phyloP scores from a whole-genome alignment of 1,140 invertebrate species.

The Tetragnatha versicolor region DNA sequence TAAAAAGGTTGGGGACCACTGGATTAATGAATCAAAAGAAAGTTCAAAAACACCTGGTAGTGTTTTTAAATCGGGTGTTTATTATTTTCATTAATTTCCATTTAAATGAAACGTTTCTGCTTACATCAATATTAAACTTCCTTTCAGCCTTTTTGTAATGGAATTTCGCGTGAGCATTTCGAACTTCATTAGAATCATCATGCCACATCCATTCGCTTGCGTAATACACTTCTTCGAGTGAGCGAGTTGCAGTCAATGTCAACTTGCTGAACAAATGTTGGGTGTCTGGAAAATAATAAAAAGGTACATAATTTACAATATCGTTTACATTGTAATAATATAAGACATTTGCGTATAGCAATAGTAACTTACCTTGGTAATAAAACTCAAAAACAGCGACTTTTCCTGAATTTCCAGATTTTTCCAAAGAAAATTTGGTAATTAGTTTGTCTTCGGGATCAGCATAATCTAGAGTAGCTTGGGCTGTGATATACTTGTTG shows the following conservation, averaged over 20 bases:
- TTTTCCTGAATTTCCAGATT: neutral
- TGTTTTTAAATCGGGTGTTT: no score
- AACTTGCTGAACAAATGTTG: slow-evolving; percentile 22
- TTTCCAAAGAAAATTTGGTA: slow-evolving; percentile 20
- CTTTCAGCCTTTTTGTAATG: neutral
- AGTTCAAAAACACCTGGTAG: no score
- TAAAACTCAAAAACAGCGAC: slow-evolving; percentile 9
- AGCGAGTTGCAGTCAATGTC: slow-evolving; percentile 4
- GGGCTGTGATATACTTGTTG: slow-evolving; percentile 16
- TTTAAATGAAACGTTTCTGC: no score
- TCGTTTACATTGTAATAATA: no score
- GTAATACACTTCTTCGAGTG: slow-evolving; percentile 9
- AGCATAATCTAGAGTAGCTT: slow-evolving; percentile 37
- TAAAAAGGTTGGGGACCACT: no score
- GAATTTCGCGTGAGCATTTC: neutral
- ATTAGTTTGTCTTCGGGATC: slow-evolving; percentile 48
- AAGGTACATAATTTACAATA: neutral
- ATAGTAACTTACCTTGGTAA: slow-evolving; percentile 21
- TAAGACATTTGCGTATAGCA: neutral
- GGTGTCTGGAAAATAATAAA: slow-evolving; percentile 1
- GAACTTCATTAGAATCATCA: slow-evolving; percentile 1
- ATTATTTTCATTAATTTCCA: no score
- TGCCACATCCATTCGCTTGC: slow-evolving; percentile 22
- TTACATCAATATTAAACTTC: slow-evolving; percentile 21
- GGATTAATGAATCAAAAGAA: no score